These are phyloP conservation scores for Eleginops maclovinus DNA, from an alignment of 2,113 vertebrate genomes.

Conservation along the genomic window DNA sequence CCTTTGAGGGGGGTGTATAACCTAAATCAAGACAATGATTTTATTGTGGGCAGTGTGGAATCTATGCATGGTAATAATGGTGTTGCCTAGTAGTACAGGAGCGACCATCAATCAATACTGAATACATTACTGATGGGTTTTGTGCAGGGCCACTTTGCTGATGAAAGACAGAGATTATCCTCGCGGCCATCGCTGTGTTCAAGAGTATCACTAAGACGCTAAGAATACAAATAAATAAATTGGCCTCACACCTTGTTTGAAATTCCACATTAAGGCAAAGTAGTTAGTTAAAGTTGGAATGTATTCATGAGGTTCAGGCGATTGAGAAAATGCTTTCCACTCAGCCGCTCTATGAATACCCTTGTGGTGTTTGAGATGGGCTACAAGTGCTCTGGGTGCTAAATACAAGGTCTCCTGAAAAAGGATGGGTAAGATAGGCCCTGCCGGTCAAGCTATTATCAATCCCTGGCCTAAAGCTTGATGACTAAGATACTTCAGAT, in stretches of 20 bases:
- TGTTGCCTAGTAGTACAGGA: slow-evolving; percentile 82
- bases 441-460: slow-evolving; percentile 86
- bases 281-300: slow-evolving; percentile 83
- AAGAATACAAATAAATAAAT: slow-evolving; percentile 87
- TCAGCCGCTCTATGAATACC: slow-evolving; percentile 82
- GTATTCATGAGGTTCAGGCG: slow-evolving; percentile 83
- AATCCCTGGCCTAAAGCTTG: slow-evolving; percentile 82
- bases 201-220: slow-evolving; percentile 79
- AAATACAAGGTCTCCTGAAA: slow-evolving; percentile 84
- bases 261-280: slow-evolving; percentile 85
- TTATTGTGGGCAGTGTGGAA: slow-evolving; percentile 83
- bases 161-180: slow-evolving; percentile 86
- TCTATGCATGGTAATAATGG: slow-evolving; percentile 81
- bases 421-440: slow-evolving; percentile 85
- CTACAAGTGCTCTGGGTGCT: slow-evolving; percentile 81
- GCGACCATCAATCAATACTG: slow-evolving; percentile 82
- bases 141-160: slow-evolving; percentile 82
- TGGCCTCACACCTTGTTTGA: slow-evolving; percentile 79
- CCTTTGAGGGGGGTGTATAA: slow-evolving; percentile 49
- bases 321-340: slow-evolving; percentile 82
- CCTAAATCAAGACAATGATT: slow-evolving; percentile 83
- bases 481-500: slow-evolving; percentile 86
- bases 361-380: slow-evolving; percentile 83
- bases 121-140: slow-evolving; percentile 83
- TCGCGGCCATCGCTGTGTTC: slow-evolving; percentile 72